Evolutionary conservation across 2,888 invertebrate species (phyloP).

Genomic region (Thyatira batis): DNA sequence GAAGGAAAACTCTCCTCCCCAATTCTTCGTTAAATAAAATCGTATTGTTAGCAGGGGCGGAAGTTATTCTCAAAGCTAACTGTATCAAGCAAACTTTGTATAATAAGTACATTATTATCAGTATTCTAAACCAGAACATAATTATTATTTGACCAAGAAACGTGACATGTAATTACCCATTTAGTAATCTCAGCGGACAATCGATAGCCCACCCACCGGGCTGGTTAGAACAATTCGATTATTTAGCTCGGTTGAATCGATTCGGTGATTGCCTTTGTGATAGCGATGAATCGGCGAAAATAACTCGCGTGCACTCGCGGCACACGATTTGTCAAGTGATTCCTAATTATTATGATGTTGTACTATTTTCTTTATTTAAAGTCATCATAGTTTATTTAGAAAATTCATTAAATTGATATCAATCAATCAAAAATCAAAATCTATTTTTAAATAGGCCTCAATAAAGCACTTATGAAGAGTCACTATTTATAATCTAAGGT

Average conservation of each 20-base stretch:
- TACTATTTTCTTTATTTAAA: slow-evolving; percentile 1
- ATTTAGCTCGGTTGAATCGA: slow-evolving; percentile 67
- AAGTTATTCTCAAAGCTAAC: too few species aligned
- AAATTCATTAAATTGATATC: slow-evolving; percentile 1
- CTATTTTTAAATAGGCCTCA: too few species aligned
- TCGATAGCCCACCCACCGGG: slow-evolving; percentile 63
- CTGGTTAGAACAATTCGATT: slow-evolving; percentile 67
- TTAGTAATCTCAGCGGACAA: slow-evolving; percentile 49
- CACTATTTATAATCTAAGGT: too few species aligned
- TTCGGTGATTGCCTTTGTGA: slow-evolving; percentile 70
- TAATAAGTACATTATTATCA: not conserved
- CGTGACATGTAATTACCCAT: slow-evolving; percentile 60
- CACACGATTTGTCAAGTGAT: slow-evolving; percentile 62
- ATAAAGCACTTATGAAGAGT: too few species aligned
- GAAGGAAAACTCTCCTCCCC: too few species aligned
- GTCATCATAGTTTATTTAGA: too few species aligned
- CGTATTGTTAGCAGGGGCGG: too few species aligned
- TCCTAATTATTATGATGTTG: slow-evolving; percentile 34
- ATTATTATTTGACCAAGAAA: slow-evolving; percentile 42
- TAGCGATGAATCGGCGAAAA: slow-evolving; percentile 58
- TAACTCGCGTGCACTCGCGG: slow-evolving; percentile 41
- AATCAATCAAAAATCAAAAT: too few species aligned
- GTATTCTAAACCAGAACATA: slow-evolving; percentile 24
- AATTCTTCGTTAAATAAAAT: too few species aligned
- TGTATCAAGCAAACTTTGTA: not conserved